Base-by-base conservation (phyloP, 2,113 vertebrate genomes). In the Pampusana beccarii region DNA sequence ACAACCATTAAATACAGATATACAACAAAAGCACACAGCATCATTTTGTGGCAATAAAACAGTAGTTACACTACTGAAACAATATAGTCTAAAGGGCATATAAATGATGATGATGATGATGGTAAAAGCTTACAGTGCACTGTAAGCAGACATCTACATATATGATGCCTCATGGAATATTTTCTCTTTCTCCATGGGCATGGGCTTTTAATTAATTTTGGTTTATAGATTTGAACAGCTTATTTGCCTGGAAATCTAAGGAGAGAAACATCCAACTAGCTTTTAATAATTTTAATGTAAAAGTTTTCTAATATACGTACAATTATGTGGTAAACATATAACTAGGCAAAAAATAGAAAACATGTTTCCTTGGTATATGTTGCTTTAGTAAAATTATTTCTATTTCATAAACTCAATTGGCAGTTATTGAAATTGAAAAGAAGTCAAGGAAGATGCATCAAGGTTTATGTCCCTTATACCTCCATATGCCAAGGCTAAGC, bases 351-450 rank as follows among this genome's bases (percentile, higher is more conserved):
- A 89, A 77, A 67, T 5, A 44, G 50, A 46, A n/a, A 10, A 1
- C 4, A 34, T 0, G 0, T 71, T 92, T 83, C 16, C 21, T 80
- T 48, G n/a, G 3, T 13, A 34, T 58, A 80, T 81, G 5, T 40
- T 57, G 31, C 6, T 60, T 73, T 25, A 64, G 9, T 42, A 71
- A 66, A 90, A 66, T 48, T n/a, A 8, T 1, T 75, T 88, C 31
- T 77, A 42, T 16, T 42, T 88, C 57, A 54, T 2, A 67, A 20
- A 29, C 56, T 15, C 3, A 51, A n/a, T 31, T 69, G 62, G 19
- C 16, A 78, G 51, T 58, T 58, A 53, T 9, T 70, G 48, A 82
- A 90, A 66, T 10, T 51, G 14, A 53, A 73, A 86, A 62, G 50
- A 46, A 79, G 26, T 70, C 38, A 82, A 81, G 42, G 56, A 67